These are phyloP conservation scores for Paradoxurus hermaphroditus DNA, from an alignment of 2,113 vertebrate genomes.

Conservation along the genomic window DNA sequence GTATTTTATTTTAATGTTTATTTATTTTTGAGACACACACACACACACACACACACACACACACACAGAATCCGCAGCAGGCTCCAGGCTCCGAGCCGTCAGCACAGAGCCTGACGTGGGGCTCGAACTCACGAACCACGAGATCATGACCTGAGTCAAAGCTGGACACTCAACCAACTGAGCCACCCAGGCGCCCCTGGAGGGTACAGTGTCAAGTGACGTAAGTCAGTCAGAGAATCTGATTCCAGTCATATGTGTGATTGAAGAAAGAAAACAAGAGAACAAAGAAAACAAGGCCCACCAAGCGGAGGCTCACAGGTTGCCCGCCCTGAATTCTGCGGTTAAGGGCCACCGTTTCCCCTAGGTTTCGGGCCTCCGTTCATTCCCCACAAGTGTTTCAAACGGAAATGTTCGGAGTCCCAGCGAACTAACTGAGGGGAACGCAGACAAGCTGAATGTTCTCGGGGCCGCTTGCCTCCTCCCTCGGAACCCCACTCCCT, in stretches of 20 bases:
- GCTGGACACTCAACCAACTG: no score
- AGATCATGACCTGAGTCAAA: no score
- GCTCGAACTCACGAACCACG: no score
- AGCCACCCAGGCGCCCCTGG: no score
- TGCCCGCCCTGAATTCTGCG: not conserved
- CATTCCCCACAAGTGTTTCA: not conserved
- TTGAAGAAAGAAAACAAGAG: not conserved
- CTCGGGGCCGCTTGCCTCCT: not conserved
- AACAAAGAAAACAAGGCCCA: not conserved
- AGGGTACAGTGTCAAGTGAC: not conserved
- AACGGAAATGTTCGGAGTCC: not conserved
- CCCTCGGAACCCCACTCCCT: accelerated
- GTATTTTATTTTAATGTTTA: no score
- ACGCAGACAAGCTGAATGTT: accelerated
- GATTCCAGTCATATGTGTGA: not conserved
- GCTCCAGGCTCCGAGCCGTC: no score
- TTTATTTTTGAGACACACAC: no score
- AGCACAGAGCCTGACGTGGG: no score
- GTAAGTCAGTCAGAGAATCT: not conserved
- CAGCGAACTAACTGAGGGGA: accelerated
- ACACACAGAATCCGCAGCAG: no score
- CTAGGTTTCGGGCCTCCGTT: accelerated
- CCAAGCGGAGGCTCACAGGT: accelerated
- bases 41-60: no score
- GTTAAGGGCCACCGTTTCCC: no score